phyloP scores from a whole-genome alignment of 1,140 invertebrate genomes.

The Ruditapes philippinarum region DNA sequence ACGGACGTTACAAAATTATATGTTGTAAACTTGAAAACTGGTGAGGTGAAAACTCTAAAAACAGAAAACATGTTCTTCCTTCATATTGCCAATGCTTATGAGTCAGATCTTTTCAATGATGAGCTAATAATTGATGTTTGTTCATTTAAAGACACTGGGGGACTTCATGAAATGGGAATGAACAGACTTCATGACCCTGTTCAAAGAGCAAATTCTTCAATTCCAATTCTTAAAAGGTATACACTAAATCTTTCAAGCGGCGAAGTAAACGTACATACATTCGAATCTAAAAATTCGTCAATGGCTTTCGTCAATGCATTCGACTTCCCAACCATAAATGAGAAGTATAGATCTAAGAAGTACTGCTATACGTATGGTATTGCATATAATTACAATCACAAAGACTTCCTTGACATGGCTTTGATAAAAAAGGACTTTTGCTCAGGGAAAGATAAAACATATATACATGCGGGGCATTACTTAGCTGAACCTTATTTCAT shows the following conservation, averaged over 20 bases:
- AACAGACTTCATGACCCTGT: constrained; percentile 63
- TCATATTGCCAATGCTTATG: constrained; percentile 83
- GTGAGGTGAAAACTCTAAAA: constrained; percentile 70
- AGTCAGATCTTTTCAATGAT: constrained; percentile 64
- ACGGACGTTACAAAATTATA: constrained; percentile 72
- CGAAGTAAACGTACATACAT: constrained; percentile 32
- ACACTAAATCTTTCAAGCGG: constrained; percentile 71
- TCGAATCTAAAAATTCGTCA: constrained; percentile 31
- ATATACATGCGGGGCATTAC: constrained; percentile 75
- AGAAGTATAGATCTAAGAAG: constrained; percentile 73
- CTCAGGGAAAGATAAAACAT: constrained; percentile 68
- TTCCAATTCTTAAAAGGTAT: constrained; percentile 73
- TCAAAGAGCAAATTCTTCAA: constrained; percentile 68
- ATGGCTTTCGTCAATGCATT: constrained; percentile 67
- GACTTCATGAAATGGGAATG: constrained; percentile 71
- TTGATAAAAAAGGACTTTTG: constrained; percentile 84
- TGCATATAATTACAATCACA: constrained; percentile 78
- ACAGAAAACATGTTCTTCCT: constrained; percentile 78
- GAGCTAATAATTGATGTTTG: constrained; percentile 79
- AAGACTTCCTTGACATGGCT: constrained; percentile 72
- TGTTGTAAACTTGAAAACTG: constrained; percentile 75
- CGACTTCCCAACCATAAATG: constrained; percentile 84
- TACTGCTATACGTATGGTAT: constrained; percentile 83
- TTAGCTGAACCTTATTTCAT: constrained; percentile 82
- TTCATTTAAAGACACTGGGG: constrained; percentile 74